Percentiles rank a stretch among this genome's conserved stretches.
Conservation (phyloP, 2,113 vertebrate species). For the Fukomys damarensis region DNA sequence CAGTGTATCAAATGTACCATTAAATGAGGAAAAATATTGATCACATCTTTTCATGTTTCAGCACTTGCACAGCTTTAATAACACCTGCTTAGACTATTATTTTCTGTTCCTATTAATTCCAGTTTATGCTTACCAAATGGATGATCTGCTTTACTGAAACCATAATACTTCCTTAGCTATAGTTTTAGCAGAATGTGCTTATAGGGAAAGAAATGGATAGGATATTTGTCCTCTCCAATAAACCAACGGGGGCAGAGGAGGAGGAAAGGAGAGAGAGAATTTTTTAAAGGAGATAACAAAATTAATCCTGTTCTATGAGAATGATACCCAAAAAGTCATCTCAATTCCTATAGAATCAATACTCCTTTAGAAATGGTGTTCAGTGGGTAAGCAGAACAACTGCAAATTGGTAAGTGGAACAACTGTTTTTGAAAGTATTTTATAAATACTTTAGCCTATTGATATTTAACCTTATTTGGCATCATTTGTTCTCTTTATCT, state of each 20-base stretch:
- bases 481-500: background rate
- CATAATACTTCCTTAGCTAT: background rate
- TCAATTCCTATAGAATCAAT: background rate
- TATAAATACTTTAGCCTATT: background rate
- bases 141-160: background rate
- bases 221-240: background rate
- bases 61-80: conserved; percentile 5
- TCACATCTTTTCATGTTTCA: background rate
- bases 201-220: background rate
- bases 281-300: background rate
- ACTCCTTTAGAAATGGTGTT: background rate
- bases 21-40: background rate
- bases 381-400: background rate
- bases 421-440: background rate
- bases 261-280: background rate
- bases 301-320: background rate
- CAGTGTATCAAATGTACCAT: background rate
- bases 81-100: background rate
- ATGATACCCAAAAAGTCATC: background rate
- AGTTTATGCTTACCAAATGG: background rate
- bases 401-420: too few relatives aligned
- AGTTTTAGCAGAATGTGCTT: background rate
- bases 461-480: background rate
- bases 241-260: background rate
- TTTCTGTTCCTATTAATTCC: conserved; percentile 3